phyloP scores from a whole-genome alignment of 92 coral and sea anemone species.

The Ricordea florida region DNA sequence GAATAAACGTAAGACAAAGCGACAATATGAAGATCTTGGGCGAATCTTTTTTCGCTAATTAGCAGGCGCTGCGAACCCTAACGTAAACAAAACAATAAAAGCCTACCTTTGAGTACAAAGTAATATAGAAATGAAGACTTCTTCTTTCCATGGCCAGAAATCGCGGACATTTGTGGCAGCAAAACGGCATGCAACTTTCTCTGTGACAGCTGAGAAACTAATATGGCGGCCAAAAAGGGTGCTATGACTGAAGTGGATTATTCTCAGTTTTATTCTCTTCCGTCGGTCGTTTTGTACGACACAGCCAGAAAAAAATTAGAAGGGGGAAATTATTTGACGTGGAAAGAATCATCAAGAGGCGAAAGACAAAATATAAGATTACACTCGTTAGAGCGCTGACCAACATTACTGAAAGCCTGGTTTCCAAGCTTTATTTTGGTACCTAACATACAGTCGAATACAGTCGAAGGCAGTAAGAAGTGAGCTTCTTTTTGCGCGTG shows the following conservation, averaged over 20 bases:
- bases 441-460: too few relatives aligned
- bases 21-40: too few relatives aligned
- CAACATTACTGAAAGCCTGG: too few relatives aligned
- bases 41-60: too few relatives aligned
- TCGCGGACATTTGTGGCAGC: slow-evolving; percentile 30
- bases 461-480: background rate
- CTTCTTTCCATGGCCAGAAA: slow-evolving; percentile 24
- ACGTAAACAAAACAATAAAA: too few relatives aligned
- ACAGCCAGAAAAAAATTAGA: slow-evolving; percentile 2
- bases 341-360: slow-evolving; percentile 35
- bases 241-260: slow-evolving; percentile 5
- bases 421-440: too few relatives aligned
- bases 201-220: background rate
- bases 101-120: too few relatives aligned
- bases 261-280: slow-evolving; percentile 12
- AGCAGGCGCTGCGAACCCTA: too few relatives aligned
- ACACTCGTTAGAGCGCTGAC: too few relatives aligned
- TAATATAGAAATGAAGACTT: too few relatives aligned
- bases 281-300: slow-evolving; percentile 38
- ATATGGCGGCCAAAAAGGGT: slow-evolving; percentile 1
- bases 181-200: background rate
- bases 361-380: slow-evolving; percentile 18
- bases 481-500: background rate
- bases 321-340: slow-evolving; percentile 20
- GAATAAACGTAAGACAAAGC: too few relatives aligned